Conservation (phyloP, 2,113 vertebrate species). For the Amphiprion percula region DNA sequence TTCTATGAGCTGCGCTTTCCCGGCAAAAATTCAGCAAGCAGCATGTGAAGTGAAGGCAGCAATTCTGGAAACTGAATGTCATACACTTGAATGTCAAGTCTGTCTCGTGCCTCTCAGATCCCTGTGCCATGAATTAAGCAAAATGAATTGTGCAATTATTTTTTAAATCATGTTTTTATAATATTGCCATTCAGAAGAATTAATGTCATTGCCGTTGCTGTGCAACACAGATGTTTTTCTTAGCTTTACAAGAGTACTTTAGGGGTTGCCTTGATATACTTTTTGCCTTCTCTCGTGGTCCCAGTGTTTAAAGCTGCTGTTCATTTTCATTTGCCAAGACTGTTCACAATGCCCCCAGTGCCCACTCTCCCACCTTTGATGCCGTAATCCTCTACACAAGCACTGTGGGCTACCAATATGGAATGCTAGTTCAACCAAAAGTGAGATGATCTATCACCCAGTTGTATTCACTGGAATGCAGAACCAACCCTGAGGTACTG, state of each 20-base stretch:
- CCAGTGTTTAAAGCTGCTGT: no score
- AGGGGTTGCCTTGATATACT: constrained; percentile 26
- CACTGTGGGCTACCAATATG: no score
- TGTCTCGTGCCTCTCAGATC: constrained; percentile 44
- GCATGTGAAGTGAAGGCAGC: constrained; percentile 70
- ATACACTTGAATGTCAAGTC: constrained; percentile 27
- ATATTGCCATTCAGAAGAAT: constrained; percentile 75
- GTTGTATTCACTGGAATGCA: constrained; percentile 4
- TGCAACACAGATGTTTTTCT: constrained; percentile 75
- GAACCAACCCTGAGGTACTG: not conserved
- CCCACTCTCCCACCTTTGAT: not conserved
- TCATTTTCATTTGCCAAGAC: not conserved
- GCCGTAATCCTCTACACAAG: not conserved
- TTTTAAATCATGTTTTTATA: constrained; percentile 26
- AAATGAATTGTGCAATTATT: constrained; percentile 30
- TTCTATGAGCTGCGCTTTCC: constrained; percentile 53
- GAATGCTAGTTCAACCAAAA: no score
- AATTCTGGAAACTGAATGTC: constrained; percentile 63
- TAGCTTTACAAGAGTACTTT: constrained; percentile 16
- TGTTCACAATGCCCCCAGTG: no score
- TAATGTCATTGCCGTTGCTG: constrained; percentile 80
- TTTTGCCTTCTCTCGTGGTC: no score
- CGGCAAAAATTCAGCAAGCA: constrained; percentile 41
- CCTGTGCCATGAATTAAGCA: constrained; percentile 23
- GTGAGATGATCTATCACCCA: no score